Evolutionary conservation across 1,140 invertebrate genomes (phyloP), one percentile per base, ranked within the genome.

Genomic region (Heliconius melpomene): DNA sequence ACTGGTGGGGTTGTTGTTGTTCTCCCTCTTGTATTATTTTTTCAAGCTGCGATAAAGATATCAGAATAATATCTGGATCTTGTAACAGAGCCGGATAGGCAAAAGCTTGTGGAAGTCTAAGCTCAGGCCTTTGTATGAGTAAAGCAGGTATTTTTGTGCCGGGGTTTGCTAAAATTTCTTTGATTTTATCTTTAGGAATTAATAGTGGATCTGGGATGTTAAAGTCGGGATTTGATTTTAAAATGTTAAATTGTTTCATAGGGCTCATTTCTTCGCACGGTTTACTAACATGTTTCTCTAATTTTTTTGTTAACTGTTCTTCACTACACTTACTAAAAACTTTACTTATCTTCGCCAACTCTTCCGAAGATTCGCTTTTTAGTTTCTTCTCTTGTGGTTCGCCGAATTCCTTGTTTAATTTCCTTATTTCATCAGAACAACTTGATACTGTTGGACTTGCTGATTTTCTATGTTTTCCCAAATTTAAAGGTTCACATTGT

Each of bases 191-290:
- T 87, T 97, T 96, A 32, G 97, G 97, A 70, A 98, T 96, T 74
- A 98, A 88, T 76, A 98, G 93, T 16, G 97, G 97, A 95, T 98
- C 97, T 16, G 97, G 97, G 85, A 98, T 96, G 83, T 96, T 95
- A 85, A 97, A 95, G 60, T 96, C 96, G 2, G 96, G 95, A 82
- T 96, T 96, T 57, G 95, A 95, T 23, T 97, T 95, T n/a, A 98
- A 90, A 87, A 96, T 95, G 82, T 97, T 96, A 2, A 98, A 94
- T 87, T 98, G 97, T 73, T 96, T 96, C 9, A 97, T 89, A 2
- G 97, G 96, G 89, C 96, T 96, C 36, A 91, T 91, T 82, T 96
- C 96, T 73, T 95, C 94, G 75, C 94, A 94, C 73, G 91, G 84
- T 78, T 95, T 95, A 29, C 86, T 85, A 75, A 52, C 75, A 46